phyloP scores from a whole-genome alignment of 1,140 invertebrate genomes.

The Dreissena polymorpha region DNA sequence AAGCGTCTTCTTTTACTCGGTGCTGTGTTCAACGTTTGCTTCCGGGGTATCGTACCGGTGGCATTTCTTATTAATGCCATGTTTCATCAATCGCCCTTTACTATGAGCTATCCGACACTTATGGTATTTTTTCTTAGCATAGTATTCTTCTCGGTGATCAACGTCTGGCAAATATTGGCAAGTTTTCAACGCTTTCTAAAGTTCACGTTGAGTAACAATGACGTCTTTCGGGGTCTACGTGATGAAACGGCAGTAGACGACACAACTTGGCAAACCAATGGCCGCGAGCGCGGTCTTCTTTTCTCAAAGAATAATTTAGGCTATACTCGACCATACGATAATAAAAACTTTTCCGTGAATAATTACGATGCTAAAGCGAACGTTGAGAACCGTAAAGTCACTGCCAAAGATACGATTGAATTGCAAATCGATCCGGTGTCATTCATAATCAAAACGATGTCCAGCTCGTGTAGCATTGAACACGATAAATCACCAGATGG shows the following conservation, averaged over 20 bases:
- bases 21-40: constrained; percentile 48
- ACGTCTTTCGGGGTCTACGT: background rate
- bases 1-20: constrained; percentile 43
- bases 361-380: constrained; percentile 58
- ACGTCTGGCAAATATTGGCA: constrained; percentile 64
- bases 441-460: too few species aligned
- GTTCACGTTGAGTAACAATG: constrained; percentile 57
- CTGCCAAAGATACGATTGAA: constrained; percentile 35
- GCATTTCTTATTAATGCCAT: constrained; percentile 61
- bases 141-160: constrained; percentile 65
- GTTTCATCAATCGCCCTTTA: constrained; percentile 61
- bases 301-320: too few species aligned
- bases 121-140: constrained; percentile 64
- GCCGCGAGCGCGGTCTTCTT: constrained; percentile 50
- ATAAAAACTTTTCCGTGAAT: constrained; percentile 55
- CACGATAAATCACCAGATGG: too few species aligned
- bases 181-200: constrained; percentile 44
- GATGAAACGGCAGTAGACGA: constrained; percentile 3
- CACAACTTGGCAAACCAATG: background rate
- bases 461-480: too few species aligned
- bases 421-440: constrained; percentile 27
- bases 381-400: constrained; percentile 54
- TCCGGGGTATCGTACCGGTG: constrained; percentile 57
- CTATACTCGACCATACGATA: constrained; percentile 57
- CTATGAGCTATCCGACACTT: constrained; percentile 58